Percentiles rank a stretch among this genome's conserved stretches.
Evolutionary conservation across 2,888 invertebrate species (phyloP).

Genomic region (Camponotus fellah): DNA sequence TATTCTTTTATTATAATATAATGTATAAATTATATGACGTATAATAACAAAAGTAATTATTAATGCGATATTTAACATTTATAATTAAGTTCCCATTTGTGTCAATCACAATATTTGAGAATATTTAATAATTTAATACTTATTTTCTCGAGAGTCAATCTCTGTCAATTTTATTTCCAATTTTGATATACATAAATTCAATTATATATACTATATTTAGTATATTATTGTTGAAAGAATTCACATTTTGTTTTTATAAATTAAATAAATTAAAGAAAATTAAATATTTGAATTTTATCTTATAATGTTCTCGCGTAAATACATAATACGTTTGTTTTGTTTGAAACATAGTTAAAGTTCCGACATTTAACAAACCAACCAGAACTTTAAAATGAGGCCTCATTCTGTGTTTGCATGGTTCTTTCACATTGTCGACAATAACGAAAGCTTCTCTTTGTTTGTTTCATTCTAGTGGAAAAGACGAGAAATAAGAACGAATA

Average conservation of each 20-base stretch:
- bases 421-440: constrained; percentile 26
- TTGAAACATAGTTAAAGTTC: constrained; percentile 6
- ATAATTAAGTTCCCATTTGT: background rate
- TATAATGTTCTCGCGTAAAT: background rate
- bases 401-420: constrained; percentile 25
- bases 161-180: background rate
- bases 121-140: background rate
- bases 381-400: constrained; percentile 22
- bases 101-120: background rate
- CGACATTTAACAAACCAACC: constrained; percentile 4
- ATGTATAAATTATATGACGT: background rate
- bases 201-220: background rate
- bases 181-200: background rate
- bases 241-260: background rate
- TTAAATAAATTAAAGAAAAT: constrained; percentile 18
- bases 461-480: constrained; percentile 12
- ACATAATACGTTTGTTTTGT: background rate
- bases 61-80: background rate
- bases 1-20: background rate
- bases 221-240: background rate
- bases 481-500: constrained; percentile 19
- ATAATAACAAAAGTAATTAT: constrained; percentile 13
- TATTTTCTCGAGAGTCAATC: background rate
- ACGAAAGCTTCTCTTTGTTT: constrained; percentile 30
- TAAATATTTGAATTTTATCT: constrained; percentile 2